These are phyloP conservation scores for Hyposoter didymator DNA, from an alignment of 2,888 invertebrate species.

Conservation along the genomic window DNA sequence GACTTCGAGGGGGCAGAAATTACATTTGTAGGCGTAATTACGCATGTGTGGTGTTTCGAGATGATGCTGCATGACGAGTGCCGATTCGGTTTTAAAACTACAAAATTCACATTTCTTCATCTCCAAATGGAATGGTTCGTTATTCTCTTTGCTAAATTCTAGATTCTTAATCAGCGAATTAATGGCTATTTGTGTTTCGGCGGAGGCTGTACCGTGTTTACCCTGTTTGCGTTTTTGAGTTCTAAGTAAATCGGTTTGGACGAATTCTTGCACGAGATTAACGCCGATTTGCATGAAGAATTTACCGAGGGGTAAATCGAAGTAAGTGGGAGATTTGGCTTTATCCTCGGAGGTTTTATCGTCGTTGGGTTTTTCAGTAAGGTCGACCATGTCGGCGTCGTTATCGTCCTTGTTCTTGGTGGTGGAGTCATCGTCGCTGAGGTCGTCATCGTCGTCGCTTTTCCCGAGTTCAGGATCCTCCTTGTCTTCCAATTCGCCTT, in stretches of 20 bases:
- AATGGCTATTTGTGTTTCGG: slow-evolving; percentile 91
- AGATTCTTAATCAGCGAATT: slow-evolving; percentile 93
- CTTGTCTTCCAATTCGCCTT: slow-evolving; percentile 78
- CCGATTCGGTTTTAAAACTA: slow-evolving; percentile 95
- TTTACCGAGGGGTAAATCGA: slow-evolving; percentile 94
- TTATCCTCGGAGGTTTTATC: slow-evolving; percentile 75
- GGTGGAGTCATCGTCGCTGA: slow-evolving; percentile 55
- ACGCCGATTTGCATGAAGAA: slow-evolving; percentile 96
- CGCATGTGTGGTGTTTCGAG: slow-evolving; percentile 96
- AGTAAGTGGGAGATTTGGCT: slow-evolving; percentile 89
- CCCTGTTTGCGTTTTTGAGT: slow-evolving; percentile 94
- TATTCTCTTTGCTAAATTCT: slow-evolving; percentile 94
- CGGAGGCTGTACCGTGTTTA: slow-evolving; percentile 87
- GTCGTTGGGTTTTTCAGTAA: slow-evolving; percentile 69
- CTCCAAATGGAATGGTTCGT: slow-evolving; percentile 90
- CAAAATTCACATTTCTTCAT: slow-evolving; percentile 95
- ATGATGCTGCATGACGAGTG: slow-evolving; percentile 93
- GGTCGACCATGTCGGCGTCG: slow-evolving; percentile 72
- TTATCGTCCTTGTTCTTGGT: slow-evolving; percentile 59
- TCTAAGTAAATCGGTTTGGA: slow-evolving; percentile 95
- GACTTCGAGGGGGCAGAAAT: slow-evolving; percentile 92
- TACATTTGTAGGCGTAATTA: slow-evolving; percentile 93
- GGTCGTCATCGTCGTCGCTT: slow-evolving; percentile 76
- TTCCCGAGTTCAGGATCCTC: slow-evolving; percentile 72
- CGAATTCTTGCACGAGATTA: slow-evolving; percentile 95